phyloP scores from a whole-genome alignment of 2,888 invertebrate genomes.

The Uropetala carovei region DNA sequence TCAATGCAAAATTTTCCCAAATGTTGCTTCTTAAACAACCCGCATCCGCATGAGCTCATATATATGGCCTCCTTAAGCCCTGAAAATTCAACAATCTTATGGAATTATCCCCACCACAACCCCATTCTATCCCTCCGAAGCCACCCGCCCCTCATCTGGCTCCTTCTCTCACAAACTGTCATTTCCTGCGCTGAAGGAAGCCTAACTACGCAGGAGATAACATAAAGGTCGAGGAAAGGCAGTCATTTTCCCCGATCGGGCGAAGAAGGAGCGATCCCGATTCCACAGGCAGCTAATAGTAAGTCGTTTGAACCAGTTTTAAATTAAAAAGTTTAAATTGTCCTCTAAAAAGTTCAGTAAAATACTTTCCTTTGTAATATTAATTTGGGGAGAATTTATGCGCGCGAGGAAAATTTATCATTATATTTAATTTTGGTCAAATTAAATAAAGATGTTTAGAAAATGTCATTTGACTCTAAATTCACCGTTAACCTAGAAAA shows the following conservation, averaged over 20 bases:
- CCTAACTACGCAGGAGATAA: neutral
- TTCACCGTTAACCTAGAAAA: too few relatives aligned
- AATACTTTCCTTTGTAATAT: too few relatives aligned
- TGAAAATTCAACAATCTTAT: slow-evolving; percentile 7
- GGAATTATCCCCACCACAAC: neutral
- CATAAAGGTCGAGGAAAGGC: neutral
- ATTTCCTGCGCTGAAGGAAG: slow-evolving; percentile 11
- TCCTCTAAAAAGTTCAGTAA: too few relatives aligned
- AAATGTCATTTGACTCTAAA: too few relatives aligned
- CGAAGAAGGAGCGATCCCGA: neutral
- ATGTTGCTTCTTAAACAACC: neutral
- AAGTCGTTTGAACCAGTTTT: neutral
- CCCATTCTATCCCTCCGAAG: neutral
- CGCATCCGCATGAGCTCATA: neutral
- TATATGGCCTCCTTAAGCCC: neutral
- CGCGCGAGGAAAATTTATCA: too few relatives aligned
- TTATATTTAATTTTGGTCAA: too few relatives aligned
- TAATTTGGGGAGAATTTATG: too few relatives aligned
- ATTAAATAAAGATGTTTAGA: too few relatives aligned
- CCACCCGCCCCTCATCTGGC: neutral
- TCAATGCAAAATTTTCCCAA: neutral
- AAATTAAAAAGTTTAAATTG: too few relatives aligned
- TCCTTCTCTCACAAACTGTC: neutral
- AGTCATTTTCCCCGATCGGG: neutral
- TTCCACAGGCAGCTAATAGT: neutral